Evolutionary conservation across 2,113 vertebrate genomes (phyloP), one percentile per base, ranked within the genome.

Genomic region (Dipodomys stephensi): DNA sequence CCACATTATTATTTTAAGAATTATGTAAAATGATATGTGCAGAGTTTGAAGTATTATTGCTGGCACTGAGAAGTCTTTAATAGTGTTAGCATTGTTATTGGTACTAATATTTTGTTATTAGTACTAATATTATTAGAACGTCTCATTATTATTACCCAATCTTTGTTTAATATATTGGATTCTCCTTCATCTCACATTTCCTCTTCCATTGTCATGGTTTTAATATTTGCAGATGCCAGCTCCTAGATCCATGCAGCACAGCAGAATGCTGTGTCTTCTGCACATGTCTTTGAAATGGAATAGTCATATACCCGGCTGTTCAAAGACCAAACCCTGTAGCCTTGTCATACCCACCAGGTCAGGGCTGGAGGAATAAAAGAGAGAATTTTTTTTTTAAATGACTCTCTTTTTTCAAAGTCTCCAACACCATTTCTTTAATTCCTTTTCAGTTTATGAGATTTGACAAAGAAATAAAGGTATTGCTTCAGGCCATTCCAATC

Each of bases 401-500:
- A 85, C 30, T 87, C 72, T 87, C 62, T 95, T 93, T 74, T 65
- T 53, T 80, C 84, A 35, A 90, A 97, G 95, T 96, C 96, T n/a
- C 92, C 68, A 96, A 20, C 32, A 97, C 88, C 60, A 80, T 97
- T 95, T 93, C 96, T 95, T 88, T 95, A 97, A 97, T 84, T 91
- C 76, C 86, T 89, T 95, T 0, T 0, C 71, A 74, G 80, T 97
- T 96, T 96, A 97, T 13, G 19, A 95, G 96, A 93, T 97, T 96
- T 96, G 97, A 97, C 96, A 97, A 96, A 85, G 95, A 94, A 97
- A 98, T 86, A 89, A 97, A 96, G 96, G 95, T 49, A 74, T 81
- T 87, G 92, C 97, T 97, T 91, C 83, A 80, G 95, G 97, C 95
- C 94, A 96, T 94, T 96, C 96, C 84, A 93, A 92, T 97, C 96